Percentiles rank a stretch among this genome's conserved stretches.
These are phyloP conservation scores for Hydrochoerus hydrochaeris DNA, from an alignment of 2,113 vertebrate genomes.

Conservation along the genomic window DNA sequence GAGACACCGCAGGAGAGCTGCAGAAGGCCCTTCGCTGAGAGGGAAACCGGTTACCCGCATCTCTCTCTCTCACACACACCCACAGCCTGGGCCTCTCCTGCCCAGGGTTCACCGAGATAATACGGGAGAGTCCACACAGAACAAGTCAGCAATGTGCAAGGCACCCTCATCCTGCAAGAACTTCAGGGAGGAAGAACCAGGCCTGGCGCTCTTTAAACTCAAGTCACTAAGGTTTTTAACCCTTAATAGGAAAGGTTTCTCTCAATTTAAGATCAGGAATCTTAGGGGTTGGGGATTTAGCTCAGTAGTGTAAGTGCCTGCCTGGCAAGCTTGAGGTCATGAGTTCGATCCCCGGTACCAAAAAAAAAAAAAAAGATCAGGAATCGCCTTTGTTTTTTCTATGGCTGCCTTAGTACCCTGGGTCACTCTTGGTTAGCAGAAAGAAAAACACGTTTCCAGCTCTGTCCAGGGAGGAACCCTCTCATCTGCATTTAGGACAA, in stretches of 20 bases:
- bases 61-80: not conserved
- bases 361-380: no score
- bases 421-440: not conserved
- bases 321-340: no score
- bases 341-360: no score
- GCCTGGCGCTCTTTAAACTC: not conserved
- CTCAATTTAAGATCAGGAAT: conserved; percentile 14
- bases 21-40: not conserved
- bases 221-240: not conserved
- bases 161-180: not conserved
- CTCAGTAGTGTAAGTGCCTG: no score
- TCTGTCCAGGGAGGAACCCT: not conserved
- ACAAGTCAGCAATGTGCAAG: not conserved
- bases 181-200: not conserved
- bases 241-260: not conserved
- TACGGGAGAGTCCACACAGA: not conserved
- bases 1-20: not conserved
- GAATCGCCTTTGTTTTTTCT: conserved; percentile 4
- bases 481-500: not conserved
- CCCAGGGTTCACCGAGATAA: not conserved
- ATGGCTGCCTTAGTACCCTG: not conserved
- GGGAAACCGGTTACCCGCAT: not conserved
- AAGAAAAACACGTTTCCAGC: not conserved
- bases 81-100: not conserved
- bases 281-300: no score